Evolutionary conservation across 2,888 invertebrate genomes (phyloP).

Genomic region (Capitulum mitella): DNA sequence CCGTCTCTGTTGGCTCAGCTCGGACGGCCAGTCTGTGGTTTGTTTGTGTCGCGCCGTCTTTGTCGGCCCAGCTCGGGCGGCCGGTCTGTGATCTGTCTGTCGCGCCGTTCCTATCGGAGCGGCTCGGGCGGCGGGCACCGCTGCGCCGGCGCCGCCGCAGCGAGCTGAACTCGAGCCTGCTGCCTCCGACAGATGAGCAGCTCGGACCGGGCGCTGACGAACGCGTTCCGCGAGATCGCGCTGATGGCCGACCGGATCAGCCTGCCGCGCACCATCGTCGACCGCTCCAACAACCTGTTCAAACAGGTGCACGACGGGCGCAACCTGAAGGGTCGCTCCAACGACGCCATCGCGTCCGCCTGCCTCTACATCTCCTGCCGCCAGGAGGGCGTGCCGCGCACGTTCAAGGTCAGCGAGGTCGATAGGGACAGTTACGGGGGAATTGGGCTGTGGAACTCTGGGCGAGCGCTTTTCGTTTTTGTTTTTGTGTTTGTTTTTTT

Average conservation of each 20-base stretch:
- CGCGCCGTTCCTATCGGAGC: no score
- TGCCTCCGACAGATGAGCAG: constrained; percentile 64
- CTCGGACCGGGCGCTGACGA: constrained; percentile 87
- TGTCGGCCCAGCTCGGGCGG: no score
- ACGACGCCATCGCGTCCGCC: constrained; percentile 97
- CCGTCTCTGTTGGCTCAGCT: no score
- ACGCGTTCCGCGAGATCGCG: constrained; percentile 93
- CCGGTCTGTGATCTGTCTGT: no score
- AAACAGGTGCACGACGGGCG: constrained; percentile 97
- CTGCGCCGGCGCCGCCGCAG: no score
- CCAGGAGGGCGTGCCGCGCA: constrained; percentile 96
- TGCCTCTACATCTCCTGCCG: constrained; percentile 98
- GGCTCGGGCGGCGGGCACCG: no score
- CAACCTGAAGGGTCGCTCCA: constrained; percentile 87
- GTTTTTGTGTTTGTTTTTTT: no score
- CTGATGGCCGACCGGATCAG: constrained; percentile 98
- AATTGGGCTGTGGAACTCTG: not conserved
- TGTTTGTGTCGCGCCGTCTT: no score
- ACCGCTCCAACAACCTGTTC: constrained; percentile 90
- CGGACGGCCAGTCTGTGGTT: no score
- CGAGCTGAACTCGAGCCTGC: no score
- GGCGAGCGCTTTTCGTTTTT: no score
- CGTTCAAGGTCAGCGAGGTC: constrained; percentile 66
- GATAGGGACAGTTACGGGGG: no score
- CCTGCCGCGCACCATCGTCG: constrained; percentile 91